These are phyloP conservation scores for Probosciger aterrimus DNA, from an alignment of 2,113 vertebrate genomes.

Conservation along the genomic window DNA sequence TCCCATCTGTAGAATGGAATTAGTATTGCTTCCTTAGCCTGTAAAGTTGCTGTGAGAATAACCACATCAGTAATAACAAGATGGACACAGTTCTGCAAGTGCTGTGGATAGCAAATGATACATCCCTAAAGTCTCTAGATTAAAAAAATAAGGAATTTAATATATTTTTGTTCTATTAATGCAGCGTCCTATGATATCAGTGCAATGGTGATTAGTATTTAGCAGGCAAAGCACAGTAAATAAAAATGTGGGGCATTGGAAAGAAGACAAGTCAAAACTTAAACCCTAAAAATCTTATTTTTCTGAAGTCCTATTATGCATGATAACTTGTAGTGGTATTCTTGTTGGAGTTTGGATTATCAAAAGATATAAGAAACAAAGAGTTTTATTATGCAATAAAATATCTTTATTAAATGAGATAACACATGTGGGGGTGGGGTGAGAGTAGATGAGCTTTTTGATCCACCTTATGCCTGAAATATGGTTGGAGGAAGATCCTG, in stretches of 20 bases:
- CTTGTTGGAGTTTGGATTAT: background rate
- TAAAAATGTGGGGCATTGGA: background rate
- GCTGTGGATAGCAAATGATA: background rate
- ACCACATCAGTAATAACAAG: background rate
- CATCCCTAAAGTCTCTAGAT: background rate
- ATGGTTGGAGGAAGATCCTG: background rate
- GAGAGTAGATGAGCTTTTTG: background rate
- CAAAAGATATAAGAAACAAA: background rate
- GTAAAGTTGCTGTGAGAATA: background rate
- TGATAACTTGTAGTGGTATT: background rate
- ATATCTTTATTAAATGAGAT: background rate
- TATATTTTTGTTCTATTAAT: background rate
- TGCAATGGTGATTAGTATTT: background rate
- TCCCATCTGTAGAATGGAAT: background rate
- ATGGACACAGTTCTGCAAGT: background rate
- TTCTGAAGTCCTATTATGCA: background rate
- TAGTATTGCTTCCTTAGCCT: background rate
- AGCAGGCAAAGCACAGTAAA: background rate
- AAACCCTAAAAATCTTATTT: background rate
- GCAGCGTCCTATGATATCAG: background rate
- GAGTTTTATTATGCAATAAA: background rate
- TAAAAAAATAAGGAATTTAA: background rate
- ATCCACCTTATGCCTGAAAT: background rate
- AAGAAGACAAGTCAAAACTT: background rate
- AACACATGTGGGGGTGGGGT: accelerated